A percentile compares a stretch with the other conserved stretches of the same genome.
These are phyloP conservation scores for Apostichopus californicus DNA, from an alignment of 35 echinoderm and acorn worm species.

Conservation along the genomic window DNA sequence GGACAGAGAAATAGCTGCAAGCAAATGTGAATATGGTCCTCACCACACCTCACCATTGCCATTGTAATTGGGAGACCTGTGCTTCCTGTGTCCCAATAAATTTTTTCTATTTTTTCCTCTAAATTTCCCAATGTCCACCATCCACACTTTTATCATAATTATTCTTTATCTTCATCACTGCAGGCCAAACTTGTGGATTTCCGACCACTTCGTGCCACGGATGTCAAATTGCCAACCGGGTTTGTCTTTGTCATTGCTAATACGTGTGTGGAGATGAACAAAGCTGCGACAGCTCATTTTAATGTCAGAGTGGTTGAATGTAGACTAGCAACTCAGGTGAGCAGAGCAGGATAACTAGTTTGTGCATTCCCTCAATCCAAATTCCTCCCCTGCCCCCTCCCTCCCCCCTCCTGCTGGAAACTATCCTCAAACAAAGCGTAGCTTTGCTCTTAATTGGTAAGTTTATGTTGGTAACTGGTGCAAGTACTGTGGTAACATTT, in stretches of 20 bases:
- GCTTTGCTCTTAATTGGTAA: too few species aligned
- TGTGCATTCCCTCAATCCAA: too few species aligned
- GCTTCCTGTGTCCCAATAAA: too few species aligned
- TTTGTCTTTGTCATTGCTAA: conserved; percentile 81
- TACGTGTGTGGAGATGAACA: conserved; percentile 93
- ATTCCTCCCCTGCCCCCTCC: too few species aligned
- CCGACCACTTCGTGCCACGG: conserved; percentile 71
- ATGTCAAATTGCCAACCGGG: conserved; percentile 76
- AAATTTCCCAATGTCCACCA: neutral
- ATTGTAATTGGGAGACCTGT: too few species aligned
- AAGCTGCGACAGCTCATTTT: conserved; percentile 89
- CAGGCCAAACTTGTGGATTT: conserved; percentile 94
- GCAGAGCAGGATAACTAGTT: neutral
- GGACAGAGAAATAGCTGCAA: neutral
- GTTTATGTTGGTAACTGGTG: too few species aligned
- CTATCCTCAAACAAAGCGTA: too few species aligned
- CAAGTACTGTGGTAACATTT: too few species aligned
- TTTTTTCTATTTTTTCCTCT: neutral
- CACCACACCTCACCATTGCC: neutral
- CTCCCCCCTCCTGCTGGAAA: too few species aligned
- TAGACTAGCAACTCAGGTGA: conserved; percentile 84
- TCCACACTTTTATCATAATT: neutral
- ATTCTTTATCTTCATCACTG: neutral
- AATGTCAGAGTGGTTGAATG: conserved; percentile 94
- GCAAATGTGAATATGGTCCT: neutral